A percentile compares a stretch with the other conserved stretches of the same genome.
phyloP scores from a whole-genome alignment of 2,888 invertebrate species.

The Caprella mutica region DNA sequence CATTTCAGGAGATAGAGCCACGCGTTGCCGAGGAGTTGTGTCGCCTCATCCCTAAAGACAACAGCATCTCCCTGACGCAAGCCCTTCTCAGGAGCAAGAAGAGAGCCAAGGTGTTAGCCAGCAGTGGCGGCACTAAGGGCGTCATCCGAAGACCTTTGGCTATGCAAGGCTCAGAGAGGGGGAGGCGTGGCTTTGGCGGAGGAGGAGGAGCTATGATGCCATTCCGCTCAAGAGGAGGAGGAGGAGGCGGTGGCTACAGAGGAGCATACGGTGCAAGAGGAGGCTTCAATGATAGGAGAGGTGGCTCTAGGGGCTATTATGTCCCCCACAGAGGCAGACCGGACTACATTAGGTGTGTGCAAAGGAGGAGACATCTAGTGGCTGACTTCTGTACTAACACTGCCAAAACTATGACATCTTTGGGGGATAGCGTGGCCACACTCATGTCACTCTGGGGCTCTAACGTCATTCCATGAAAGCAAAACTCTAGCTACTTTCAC shows the following conservation, averaged over 20 bases:
- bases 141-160: constrained; percentile 51
- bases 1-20: constrained; percentile 90
- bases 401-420: too few relatives aligned
- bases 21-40: constrained; percentile 88
- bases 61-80: constrained; percentile 74
- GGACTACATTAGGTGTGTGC: constrained; percentile 33
- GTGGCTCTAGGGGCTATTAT: constrained; percentile 28
- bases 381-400: too few relatives aligned
- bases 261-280: constrained; percentile 7
- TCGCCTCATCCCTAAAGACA: constrained; percentile 84
- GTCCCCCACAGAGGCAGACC: constrained; percentile 27
- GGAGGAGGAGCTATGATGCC: background rate
- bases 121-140: constrained; percentile 23
- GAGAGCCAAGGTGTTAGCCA: constrained; percentile 19
- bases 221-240: constrained; percentile 4
- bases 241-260: constrained; percentile 11
- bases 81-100: constrained; percentile 46
- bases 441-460: too few relatives aligned
- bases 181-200: background rate
- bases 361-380: too few relatives aligned
- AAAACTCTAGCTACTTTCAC: too few relatives aligned
- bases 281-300: constrained; percentile 11
- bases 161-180: constrained; percentile 47
- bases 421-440: too few relatives aligned
- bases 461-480: too few relatives aligned